Base-by-base conservation (phyloP, 2,888 invertebrate genomes). In the Drosophila kambysellisi region DNA sequence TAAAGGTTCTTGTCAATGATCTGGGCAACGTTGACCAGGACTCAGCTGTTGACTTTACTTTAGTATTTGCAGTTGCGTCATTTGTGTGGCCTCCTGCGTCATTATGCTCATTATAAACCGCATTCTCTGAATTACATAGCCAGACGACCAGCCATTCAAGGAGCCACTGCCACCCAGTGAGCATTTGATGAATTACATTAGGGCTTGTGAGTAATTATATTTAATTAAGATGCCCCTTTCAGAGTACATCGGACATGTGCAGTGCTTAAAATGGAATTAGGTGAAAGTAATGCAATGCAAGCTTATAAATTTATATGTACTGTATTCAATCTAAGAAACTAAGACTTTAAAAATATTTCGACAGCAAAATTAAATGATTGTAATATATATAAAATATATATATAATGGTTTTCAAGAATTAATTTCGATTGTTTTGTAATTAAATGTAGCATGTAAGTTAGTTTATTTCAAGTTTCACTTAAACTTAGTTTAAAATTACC, bases 131-230 rank as follows among this genome's bases (percentile, higher is more conserved):
- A 59, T 66, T 52, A 61, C 48, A 51, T 48, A 32, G 46, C 33
- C 53, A 50, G 57, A 33, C 48, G 37, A 29, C 32, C 7, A 29
- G 37, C 43, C 56, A 66, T 48, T 9, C 56, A 15, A 30, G n/a
- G 32, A 51, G 39, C 7, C 1, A 48, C 41, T 48, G 54, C 29
- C 39, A 37, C 46, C 62, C 71, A 74, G 70, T 63, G 51, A 51
- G 56, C 57, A 33, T 67, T 74, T 83, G 81, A 82, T 83, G 73
- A 84, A 81, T 79, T 78, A 78, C 66, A 66, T 81, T 68, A 79
- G 75, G 61, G 56, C 76, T 70, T 74, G 70, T 73, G 59, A 67
- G 67, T 74, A 83, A 87, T 87, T 79, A 72, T 63, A 81, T 83
- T 81, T 58, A 74, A 79, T 76, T 67, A 41, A 41, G 50, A 39